phyloP scores from a whole-genome alignment of 2,888 invertebrate genomes.

The Tipula confusa region DNA sequence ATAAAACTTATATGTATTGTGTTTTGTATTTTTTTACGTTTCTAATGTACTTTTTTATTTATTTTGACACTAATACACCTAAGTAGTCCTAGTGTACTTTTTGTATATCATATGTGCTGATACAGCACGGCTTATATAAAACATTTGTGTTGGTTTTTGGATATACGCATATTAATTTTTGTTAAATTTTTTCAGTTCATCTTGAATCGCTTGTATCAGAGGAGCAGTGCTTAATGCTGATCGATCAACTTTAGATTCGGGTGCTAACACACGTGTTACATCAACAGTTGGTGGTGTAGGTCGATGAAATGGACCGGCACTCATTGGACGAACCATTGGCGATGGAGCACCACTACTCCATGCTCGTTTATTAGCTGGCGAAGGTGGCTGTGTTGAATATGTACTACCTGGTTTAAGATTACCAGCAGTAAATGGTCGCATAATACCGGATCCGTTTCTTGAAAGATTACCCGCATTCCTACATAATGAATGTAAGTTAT shows the following conservation, averaged over 20 bases:
- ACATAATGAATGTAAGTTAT: background rate
- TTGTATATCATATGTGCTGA: no score
- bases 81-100: no score
- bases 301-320: constrained; percentile 61
- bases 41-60: no score
- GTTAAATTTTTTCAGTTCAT: constrained; percentile 54
- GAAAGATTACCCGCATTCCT: constrained; percentile 30
- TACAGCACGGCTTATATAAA: no score
- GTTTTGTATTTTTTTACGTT: no score
- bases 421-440: constrained; percentile 48
- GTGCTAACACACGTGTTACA: constrained; percentile 36
- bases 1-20: no score
- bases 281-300: constrained; percentile 50
- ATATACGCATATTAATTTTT: no score
- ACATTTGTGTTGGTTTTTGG: no score
- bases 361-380: constrained; percentile 50
- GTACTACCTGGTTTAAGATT: constrained; percentile 44
- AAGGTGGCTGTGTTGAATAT: constrained; percentile 47
- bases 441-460: constrained; percentile 34
- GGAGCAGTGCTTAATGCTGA: constrained; percentile 73
- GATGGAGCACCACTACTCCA: constrained; percentile 54
- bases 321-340: constrained; percentile 56
- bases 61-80: no score
- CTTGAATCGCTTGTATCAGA: constrained; percentile 78
- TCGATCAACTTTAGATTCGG: constrained; percentile 41